Evolutionary conservation across 2,797 vertebrate species (phyloP).

Genomic region (Potorous gilbertii): DNA sequence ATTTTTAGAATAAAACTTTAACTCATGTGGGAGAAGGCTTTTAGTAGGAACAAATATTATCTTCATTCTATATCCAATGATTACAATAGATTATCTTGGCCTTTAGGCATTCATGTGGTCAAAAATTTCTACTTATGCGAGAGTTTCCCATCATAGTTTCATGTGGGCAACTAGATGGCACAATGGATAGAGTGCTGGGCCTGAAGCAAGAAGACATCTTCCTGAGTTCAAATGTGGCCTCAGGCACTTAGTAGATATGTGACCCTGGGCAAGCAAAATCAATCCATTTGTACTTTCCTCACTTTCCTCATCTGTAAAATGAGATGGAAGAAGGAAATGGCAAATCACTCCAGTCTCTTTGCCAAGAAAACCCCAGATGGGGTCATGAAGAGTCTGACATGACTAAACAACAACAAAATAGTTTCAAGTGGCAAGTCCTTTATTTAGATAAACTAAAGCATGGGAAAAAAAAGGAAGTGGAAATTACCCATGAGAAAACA

Average conservation of each 20-base stretch:
- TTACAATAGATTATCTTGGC: slow-evolving; percentile 56
- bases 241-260: background rate
- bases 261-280: background rate
- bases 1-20: background rate
- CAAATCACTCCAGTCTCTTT: background rate
- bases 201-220: background rate
- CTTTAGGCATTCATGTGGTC: background rate
- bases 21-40: background rate
- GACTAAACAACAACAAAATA: background rate
- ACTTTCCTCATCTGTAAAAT: background rate
- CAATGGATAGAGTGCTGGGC: background rate
- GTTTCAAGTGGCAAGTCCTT: slow-evolving; percentile 9
- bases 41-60: background rate
- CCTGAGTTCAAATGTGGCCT: background rate
- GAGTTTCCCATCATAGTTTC: slow-evolving; percentile 50
- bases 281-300: background rate
- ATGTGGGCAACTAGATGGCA: background rate
- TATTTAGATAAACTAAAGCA: slow-evolving; percentile 55
- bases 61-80: background rate
- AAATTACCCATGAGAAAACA: background rate
- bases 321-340: background rate
- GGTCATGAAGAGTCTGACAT: background rate
- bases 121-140: slow-evolving; percentile 22
- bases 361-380: background rate
- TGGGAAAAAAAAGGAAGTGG: slow-evolving; percentile 10